Conservation (phyloP, 2,797 vertebrate genomes). For the Gallinago nigripennis region DNA sequence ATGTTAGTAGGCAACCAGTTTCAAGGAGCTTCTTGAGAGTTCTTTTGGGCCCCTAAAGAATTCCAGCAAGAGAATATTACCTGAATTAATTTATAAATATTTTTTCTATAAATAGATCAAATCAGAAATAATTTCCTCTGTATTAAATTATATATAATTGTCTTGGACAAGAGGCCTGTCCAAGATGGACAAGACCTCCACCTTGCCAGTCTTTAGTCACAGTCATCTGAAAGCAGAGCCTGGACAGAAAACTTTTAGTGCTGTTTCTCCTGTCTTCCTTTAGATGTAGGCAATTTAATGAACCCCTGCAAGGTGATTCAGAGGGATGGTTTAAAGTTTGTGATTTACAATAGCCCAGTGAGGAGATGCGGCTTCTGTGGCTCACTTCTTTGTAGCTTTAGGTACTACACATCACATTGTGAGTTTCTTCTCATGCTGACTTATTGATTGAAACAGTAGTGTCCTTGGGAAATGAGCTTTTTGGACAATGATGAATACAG, state of each 20-base stretch:
- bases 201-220: not conserved
- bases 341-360: not conserved
- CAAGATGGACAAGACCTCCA: not conserved
- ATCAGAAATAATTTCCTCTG: not conserved
- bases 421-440: not conserved
- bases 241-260: not conserved
- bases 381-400: not conserved
- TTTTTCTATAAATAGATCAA: not conserved
- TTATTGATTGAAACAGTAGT: not conserved
- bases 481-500: not conserved
- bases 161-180: not conserved
- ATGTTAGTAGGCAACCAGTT: not conserved
- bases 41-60: not conserved
- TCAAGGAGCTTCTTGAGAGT: not conserved
- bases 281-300: not conserved
- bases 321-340: not conserved
- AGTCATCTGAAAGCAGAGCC: not conserved
- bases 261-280: not conserved
- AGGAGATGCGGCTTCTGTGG: not conserved
- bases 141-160: not conserved
- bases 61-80: not conserved
- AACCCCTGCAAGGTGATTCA: accelerated
- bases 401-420: not conserved
- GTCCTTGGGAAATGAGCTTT: not conserved
- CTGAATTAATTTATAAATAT: not conserved